Evolutionary conservation across 1,140 invertebrate species (phyloP).

Genomic region (Diplogasteroides magnus): DNA sequence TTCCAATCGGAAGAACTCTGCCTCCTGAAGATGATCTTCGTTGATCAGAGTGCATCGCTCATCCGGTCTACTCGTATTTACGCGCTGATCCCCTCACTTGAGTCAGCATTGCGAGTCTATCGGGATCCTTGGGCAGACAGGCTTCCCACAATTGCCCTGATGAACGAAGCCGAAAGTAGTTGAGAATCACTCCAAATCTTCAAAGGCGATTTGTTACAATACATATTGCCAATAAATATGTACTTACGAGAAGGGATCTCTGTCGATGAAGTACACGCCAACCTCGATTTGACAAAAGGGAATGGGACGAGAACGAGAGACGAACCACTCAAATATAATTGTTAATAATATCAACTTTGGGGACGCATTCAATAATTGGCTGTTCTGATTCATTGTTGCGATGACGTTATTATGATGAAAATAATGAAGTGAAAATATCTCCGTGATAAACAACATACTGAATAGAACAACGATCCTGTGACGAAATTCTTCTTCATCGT

Average conservation of each 20-base stretch:
- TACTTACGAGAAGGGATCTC: slow-evolving; percentile 26
- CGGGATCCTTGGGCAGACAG: slow-evolving; percentile 35
- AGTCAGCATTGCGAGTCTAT: slow-evolving; percentile 32
- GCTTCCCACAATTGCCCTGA: slow-evolving; percentile 34
- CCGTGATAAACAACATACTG: not conserved
- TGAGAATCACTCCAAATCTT: slow-evolving; percentile 81
- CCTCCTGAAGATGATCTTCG: slow-evolving; percentile 11
- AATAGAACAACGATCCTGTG: slow-evolving; percentile 17
- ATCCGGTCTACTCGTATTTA: not conserved
- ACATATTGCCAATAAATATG: not conserved
- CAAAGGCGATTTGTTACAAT: too few species aligned
- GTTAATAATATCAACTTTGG: not conserved
- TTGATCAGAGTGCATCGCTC: too few species aligned
- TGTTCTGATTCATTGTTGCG: too few species aligned
- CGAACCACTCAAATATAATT: slow-evolving; percentile 19
- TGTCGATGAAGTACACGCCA: slow-evolving; percentile 28
- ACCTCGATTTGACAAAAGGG: slow-evolving; percentile 12
- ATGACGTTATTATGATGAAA: too few species aligned
- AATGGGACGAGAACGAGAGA: slow-evolving; percentile 13
- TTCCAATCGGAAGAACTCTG: slow-evolving; percentile 29
- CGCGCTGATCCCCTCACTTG: slow-evolving; percentile 17
- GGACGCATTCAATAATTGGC: too few species aligned
- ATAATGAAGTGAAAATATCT: too few species aligned
- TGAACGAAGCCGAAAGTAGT: slow-evolving; percentile 68
- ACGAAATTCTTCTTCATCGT: slow-evolving; percentile 21